Evolutionary conservation across 2,888 invertebrate genomes (phyloP), one percentile per base, ranked within the genome.

Genomic region (Elysia crispata): DNA sequence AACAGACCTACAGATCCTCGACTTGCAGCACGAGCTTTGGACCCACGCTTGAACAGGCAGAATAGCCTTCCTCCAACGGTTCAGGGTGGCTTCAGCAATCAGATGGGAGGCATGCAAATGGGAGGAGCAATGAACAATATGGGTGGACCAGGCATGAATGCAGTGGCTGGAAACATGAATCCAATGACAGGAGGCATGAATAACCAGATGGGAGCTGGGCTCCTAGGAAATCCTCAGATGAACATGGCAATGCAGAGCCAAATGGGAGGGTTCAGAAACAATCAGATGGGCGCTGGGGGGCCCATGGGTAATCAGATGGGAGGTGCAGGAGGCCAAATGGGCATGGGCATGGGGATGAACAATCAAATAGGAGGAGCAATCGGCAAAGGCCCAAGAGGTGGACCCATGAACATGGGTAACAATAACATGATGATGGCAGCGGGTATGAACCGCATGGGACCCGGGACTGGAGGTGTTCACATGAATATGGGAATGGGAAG

Each of bases 191-290:
- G 72, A n/a, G 62, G 62, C 23, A 77, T 70, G 62, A 79, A 77
- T 8, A 73, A 49, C 18, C 60, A 49, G 15, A 74, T 70, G 75
- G 66, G 11, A 54, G 69, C 77, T 11, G 41, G 41, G 5, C 41
- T 41, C 11, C 41, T 41, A 11, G 41, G 41, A 3, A 41, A 3
- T 11, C 41, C 41, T 41, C 62, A 33, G 11, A 79, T 77, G 67
- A 81, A 81, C n/a, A 49, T 72, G 20, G 79, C 80, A n/a, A 76
- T 79, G 73, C 69, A 72, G 28, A 81, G 70, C 57, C 84, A 83
- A 54, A 85, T 84, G 54, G 64, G 82, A 25, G 86, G 85, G 67
- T 85, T 77, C 33, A 73, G 75, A 75, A 79, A 69, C 30, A 82
- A 79, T 49, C 73, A 73, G 13, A 41, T 73, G 57, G 72, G 66